Base-by-base conservation (phyloP, 2,888 invertebrate species). In the Agrilus biguttatus region DNA sequence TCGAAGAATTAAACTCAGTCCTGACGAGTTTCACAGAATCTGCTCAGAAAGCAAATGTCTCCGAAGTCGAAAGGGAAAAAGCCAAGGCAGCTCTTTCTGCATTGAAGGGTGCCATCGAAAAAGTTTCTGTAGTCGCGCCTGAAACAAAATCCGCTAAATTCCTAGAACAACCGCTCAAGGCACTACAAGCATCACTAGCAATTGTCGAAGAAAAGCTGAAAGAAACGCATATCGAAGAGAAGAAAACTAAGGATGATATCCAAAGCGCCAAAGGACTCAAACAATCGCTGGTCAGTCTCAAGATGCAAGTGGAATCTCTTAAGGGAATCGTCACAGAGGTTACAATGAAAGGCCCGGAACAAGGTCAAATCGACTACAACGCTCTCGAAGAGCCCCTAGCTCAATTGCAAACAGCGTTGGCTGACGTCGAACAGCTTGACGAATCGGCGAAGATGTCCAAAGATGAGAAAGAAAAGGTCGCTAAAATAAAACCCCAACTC, bases 401-500 rank as follows among this genome's bases (percentile, higher is more conserved):
- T 5, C 5, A 23, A 23, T 6, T 23, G 4, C 23, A 23, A 23
- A 23, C 35, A 2, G 14, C 35, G 13, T 35, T 45, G 37, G 17
- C 21, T 6, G 14, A 40, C 10, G 38, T 45, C 13, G 42, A 42
- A 5, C 3, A 23, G 8, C 23, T 23, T 4, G 21, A 33, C 14
- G 32, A 35, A 28, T 14, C 13, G 6, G 37, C 14, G 17, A 42
- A 33, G 23, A 8, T 39, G 8, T 17, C 21, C 4, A 39, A 45
- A 5, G 23, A 42, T 1, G 14, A 42, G 37, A 14, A 23, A 2
- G 36, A 41, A 36, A 42, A 23, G 10, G 39, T 42, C 8, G 28
- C 38, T 13, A 37, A 45, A 39, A 39, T 45, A 5, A 39, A 33
- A 12, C 38, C 42, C 33, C 42, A 41, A 3, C 13, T 45, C 14